Conservation (phyloP, 2,888 invertebrate genomes). For the Nephrotoma guestfalica region DNA sequence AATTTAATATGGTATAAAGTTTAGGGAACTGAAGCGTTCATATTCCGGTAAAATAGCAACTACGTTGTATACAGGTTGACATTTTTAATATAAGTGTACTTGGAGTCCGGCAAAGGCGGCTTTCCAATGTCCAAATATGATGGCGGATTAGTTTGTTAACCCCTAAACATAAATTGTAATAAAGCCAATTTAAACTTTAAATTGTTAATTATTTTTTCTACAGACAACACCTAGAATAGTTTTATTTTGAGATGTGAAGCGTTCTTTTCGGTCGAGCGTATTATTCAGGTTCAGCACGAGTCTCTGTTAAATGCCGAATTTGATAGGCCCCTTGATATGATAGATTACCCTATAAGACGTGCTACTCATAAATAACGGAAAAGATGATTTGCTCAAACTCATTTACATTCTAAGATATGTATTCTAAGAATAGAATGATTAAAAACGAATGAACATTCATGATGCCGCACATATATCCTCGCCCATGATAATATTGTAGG, state of each 20-base stretch:
- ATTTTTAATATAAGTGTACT: background rate
- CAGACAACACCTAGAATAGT: no score
- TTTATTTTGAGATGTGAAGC: no score
- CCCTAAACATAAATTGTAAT: no score
- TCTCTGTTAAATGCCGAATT: no score
- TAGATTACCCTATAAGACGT: no score
- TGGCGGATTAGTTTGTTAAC: no score
- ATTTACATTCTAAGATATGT: background rate
- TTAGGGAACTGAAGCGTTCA: background rate
- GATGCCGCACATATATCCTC: background rate
- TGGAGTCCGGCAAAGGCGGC: background rate
- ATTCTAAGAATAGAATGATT: background rate
- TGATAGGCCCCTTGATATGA: no score
- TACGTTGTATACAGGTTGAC: background rate
- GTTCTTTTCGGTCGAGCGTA: no score
- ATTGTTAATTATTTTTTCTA: no score
- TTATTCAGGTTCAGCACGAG: no score
- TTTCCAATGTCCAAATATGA: no score
- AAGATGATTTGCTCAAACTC: background rate
- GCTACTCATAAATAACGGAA: background rate
- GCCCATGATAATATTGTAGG: background rate
- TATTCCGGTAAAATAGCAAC: background rate
- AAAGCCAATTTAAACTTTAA: no score
- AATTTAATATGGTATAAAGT: background rate
- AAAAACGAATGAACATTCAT: background rate